Conservation (phyloP, 2,113 vertebrate genomes). For the Tauraco erythrolophus region DNA sequence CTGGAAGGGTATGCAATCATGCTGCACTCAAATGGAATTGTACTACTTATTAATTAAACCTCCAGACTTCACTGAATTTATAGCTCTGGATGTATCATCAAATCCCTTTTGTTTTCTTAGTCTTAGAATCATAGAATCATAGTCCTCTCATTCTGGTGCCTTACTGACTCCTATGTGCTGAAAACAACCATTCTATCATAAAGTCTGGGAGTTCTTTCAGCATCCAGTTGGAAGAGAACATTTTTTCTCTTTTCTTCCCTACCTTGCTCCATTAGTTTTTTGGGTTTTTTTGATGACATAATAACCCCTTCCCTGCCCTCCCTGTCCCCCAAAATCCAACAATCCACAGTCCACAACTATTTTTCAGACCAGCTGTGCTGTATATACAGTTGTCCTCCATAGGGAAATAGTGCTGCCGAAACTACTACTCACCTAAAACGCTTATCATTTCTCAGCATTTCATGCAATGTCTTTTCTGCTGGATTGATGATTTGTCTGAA, state of each 20-base stretch:
- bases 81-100: not conserved
- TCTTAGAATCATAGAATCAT: too few species aligned
- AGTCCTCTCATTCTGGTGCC: not conserved
- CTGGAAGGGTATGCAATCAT: not conserved
- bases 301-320: not conserved
- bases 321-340: not conserved
- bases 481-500: constrained; percentile 87
- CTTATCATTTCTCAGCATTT: constrained; percentile 85
- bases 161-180: not conserved
- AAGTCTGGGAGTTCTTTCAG: not conserved
- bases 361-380: not conserved
- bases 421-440: constrained; percentile 85
- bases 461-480: constrained; percentile 83
- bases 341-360: not conserved
- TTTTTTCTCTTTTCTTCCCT: not conserved
- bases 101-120: not conserved
- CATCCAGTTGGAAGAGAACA: not conserved
- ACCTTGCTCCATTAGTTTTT: too few species aligned
- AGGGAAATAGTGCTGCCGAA: not conserved
- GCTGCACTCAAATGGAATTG: not conserved
- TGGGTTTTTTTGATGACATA: rapidly evolving
- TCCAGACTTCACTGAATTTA: not conserved
- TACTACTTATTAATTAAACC: not conserved
- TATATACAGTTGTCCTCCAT: rapidly evolving
- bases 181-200: not conserved